Percentiles rank a stretch among this genome's conserved stretches.
phyloP scores from a whole-genome alignment of 2,888 invertebrate species.

The Salticus scenicus region DNA sequence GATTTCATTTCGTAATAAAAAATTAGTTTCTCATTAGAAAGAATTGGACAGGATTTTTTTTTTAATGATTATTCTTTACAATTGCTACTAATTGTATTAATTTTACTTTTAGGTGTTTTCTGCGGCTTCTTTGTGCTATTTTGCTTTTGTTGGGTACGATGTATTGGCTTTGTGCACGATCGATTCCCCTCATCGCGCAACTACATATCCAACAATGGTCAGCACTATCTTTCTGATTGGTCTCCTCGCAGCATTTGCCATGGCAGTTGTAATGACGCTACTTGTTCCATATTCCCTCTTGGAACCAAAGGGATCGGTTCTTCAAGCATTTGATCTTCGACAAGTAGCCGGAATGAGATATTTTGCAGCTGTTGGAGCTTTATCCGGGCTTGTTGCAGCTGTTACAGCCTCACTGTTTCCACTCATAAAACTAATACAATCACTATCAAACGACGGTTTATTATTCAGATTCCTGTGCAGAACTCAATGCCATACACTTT shows the following conservation, averaged over 20 bases:
- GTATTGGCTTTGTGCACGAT: constrained; percentile 66
- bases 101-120: constrained; percentile 70
- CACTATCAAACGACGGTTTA: constrained; percentile 68
- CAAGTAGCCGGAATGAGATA: constrained; percentile 67
- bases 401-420: constrained; percentile 62
- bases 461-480: constrained; percentile 63
- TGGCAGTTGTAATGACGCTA: constrained; percentile 66
- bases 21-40: too few relatives aligned
- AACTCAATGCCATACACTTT: constrained; percentile 54
- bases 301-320: constrained; percentile 55
- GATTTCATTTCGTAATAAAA: too few relatives aligned
- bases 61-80: too few relatives aligned
- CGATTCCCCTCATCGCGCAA: constrained; percentile 57
- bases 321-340: constrained; percentile 66
- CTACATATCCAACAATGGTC: constrained; percentile 64
- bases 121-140: constrained; percentile 69
- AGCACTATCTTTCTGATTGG: constrained; percentile 70
- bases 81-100: too few relatives aligned
- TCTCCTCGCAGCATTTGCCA: constrained; percentile 66
- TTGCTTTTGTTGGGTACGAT: constrained; percentile 72
- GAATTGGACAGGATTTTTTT: too few relatives aligned
- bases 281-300: constrained; percentile 70
- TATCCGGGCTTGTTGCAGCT: constrained; percentile 64
- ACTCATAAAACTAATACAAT: constrained; percentile 65
- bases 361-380: constrained; percentile 69